Conservation (phyloP, 2,888 invertebrate genomes). For the Noctuana brunneofusca region DNA sequence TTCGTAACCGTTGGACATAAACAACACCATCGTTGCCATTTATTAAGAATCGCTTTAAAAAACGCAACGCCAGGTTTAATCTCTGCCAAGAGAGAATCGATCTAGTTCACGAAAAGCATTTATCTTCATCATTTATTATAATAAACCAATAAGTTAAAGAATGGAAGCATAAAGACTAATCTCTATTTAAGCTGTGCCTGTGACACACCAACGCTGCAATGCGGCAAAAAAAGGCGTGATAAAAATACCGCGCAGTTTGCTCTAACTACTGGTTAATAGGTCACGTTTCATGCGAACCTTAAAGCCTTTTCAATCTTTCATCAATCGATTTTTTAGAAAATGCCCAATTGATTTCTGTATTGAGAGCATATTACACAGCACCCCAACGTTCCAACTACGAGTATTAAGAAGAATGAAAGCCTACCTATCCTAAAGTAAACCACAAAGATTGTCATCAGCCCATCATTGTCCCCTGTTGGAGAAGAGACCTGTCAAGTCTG, state of each 20-base stretch:
- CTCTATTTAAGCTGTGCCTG: not conserved
- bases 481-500: too few relatives aligned
- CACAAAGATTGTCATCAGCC: too few relatives aligned
- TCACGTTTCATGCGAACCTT: slow-evolving; percentile 2
- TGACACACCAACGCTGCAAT: slow-evolving; percentile 8
- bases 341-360: not conserved
- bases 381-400: too few relatives aligned
- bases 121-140: not conserved
- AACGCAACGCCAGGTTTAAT: too few relatives aligned
- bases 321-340: not conserved
- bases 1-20: too few relatives aligned
- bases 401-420: too few relatives aligned
- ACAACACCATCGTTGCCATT: too few relatives aligned
- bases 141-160: not conserved
- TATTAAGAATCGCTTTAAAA: too few relatives aligned
- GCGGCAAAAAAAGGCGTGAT: slow-evolving; percentile 5
- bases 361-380: too few relatives aligned
- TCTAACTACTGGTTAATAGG: slow-evolving; percentile 10
- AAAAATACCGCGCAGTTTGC: not conserved
- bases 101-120: not conserved
- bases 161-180: not conserved
- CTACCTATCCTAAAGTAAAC: too few relatives aligned
- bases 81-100: not conserved
- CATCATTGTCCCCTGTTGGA: too few relatives aligned
- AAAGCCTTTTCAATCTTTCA: slow-evolving; percentile 6